Base-by-base conservation (phyloP, 2,797 vertebrate species). In the Calcarius lapponicus region DNA sequence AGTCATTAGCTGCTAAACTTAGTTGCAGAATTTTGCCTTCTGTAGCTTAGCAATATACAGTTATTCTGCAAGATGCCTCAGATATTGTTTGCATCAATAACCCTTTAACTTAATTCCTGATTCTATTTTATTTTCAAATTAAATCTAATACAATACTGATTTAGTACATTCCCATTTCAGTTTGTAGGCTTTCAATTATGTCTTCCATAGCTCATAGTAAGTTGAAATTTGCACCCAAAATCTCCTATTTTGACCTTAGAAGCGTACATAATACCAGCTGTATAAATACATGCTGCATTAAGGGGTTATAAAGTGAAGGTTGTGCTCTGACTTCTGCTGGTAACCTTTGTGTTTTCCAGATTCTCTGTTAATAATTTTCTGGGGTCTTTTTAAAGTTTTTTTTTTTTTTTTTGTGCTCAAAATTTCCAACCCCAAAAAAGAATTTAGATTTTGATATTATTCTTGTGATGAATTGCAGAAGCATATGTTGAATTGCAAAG, bases 91-190 rank as follows among this genome's bases (percentile, higher is more conserved):
- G 80, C 92, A 96, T 96, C 92, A 95, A 91, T 96, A 97, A 85
- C 79, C 79, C 90, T 94, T 92, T 93, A 87, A 88, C 84, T 95
- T 97, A 89, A 92, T 94, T 97, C 92, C 92, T 95, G 92, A 80
- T 95, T 80, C 80, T 83, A 47, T 88, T 97, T 97, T 93, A 95
- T 97, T 90, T 61, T 97, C 93, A 96, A 96, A 96, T 97, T 93
- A 96, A 97, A 97, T 90, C 84, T 86, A 90, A 96, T 92, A 87
- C 94, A 92, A 70, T 85, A 93, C 94, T 96, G 96, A 95, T 95
- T 66, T 95, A 96, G 87, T 90, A 88, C 51, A 25, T 96, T 93
- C 91, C 70, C 82, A 32, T 96, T 97, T 97, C 94, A 74, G 76
- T 95, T 97, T 96, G 72, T 90, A 43, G 84, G 64, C 76, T 91